Base-by-base conservation (phyloP, 2,888 invertebrate species). In the Ypsolopha sequella region DNA sequence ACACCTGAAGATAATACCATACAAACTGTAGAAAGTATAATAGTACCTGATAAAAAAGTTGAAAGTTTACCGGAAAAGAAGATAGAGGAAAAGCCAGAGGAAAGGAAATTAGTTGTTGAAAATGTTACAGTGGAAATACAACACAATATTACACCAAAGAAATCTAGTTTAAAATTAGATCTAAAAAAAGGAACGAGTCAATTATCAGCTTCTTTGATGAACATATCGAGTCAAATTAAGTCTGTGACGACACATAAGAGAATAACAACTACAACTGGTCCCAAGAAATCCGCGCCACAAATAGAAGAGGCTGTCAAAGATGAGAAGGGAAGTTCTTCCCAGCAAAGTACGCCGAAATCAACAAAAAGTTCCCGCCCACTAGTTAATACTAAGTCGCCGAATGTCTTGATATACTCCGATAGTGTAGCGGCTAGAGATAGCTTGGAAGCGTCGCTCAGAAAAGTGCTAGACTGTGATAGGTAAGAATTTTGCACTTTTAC, bases 381-480 rank as follows among this genome's bases (percentile, higher is more conserved):
- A 84, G 72, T 84, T 51, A 86, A 84, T 63, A 82, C 88, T 2
- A 94, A 94, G 72, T 94, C 95, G 47, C 92, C 93, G 3, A 95
- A 94, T 80, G 90, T 95, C 63, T 84, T 95, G 54, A 92, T 95
- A 59, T 95, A 92, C 73, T 93, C 94, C 2, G 95, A 95, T 72
- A 94, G 93, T 73, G 73, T 89, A 53, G 89, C 90, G 34, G 91
- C 93, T 46, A 90, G 91, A 60, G 93, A 93, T 60, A 93, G 92
- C 70, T 91, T 94, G 51, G 91, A 92, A 65, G 81, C 87, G 34
- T 92, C 92, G 33, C 82, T 95, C 48, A 88, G 89, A 54, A 88
- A 89, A 59, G 90, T 93, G 52, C 78, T 95, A 54, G 92, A 92
- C 70, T 88, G 88, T 64, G 90, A 93, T 66, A 92, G 91, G 93